Evolutionary conservation across 2,888 invertebrate genomes (phyloP), one percentile per base, ranked within the genome.

Genomic region (Cephus spinipes): DNA sequence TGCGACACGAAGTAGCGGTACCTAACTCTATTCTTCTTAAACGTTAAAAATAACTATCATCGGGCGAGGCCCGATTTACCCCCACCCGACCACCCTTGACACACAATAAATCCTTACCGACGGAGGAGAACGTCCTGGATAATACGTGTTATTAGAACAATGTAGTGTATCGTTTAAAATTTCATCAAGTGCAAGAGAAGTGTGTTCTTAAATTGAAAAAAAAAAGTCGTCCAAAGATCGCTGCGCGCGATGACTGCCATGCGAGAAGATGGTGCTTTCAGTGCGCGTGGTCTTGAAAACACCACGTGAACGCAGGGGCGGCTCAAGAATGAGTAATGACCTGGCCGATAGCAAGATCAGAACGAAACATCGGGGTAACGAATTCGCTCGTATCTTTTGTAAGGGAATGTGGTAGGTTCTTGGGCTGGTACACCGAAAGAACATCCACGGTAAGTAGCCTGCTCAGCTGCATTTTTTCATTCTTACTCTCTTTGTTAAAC

Each of bases 331-430:
- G 81, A 83, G 68, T 81, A 81, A 83, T 80, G 81, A 79, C 74
- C 77, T 75, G 80, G 77, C 40, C 80, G 83, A 83, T 81, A 81
- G 78, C 76, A 77, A 82, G 79, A 78, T 81, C 75, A 79, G 73
- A 77, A 77, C 77, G 73, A 74, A 74, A 73, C 36, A 73, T 68
- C 35, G 55, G 74, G 75, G 81, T 81, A 83, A 84, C 81, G 81
- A 84, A 83, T 84, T 84, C 81, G 76, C 81, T 84, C 81, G 82
- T 81, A 84, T 81, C 79, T 84, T 76, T 81, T 79, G 68, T 34
- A 30, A 12, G 74, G 12, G 74, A 71, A 33, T 33, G 74, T 30
- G 33, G 74, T 33, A 34, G 74, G 35, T 76, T 32, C 73, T 33
- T 35, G 36, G 12, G 79, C 34, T 12, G 23, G 74, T 35, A 76